Evolutionary conservation across 1,140 invertebrate genomes (phyloP), one percentile per base, ranked within the genome.

Genomic region (Brachionus sp.): DNA sequence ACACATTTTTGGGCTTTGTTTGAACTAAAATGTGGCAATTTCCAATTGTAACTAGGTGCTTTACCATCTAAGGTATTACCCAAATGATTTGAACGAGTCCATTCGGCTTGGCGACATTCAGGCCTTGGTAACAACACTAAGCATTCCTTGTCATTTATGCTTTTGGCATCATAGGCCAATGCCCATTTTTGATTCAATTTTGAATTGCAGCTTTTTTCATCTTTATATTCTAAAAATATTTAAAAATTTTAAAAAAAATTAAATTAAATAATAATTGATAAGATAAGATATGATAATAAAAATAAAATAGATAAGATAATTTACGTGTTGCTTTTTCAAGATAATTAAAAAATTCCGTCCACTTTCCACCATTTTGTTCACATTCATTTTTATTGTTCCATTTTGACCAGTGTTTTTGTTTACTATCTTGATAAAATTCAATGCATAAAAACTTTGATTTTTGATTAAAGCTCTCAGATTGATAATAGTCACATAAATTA

Each of bases 21-120:
- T 12, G 88, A 89, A 53, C 88, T 88, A 77, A 89, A 89, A 84
- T 88, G 86, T 66, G 88, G 88, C 23, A 89, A 82, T 35, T 77
- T 86, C 88, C 88, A 89, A 19, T 83, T 84, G 77, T 87, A 88
- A 19, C 75, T 86, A 12, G 86, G 84, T 3, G 86, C 70, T 78
- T 85, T 64, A 64, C 87, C 88, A 84, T 86, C 85, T 82, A 83
- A 46, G 7, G 86, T 86, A 85, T 88, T 88, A 13, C 88, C 88
- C 53, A 88, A 84, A 68, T 89, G 88, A 78, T 89, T 57, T 62
- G 82, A 88, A 86, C 87, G 86, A n/a, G 88, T 87, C 86, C 86
- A 88, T 3, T 86, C 85, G 6, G 88, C 87, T 70, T 86, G 85
- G n/a, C 29, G 53, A 85, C 88, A 89, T 6, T 86, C 85, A 29